phyloP scores from a whole-genome alignment of 2,113 vertebrate species.

The Galbula dea region DNA sequence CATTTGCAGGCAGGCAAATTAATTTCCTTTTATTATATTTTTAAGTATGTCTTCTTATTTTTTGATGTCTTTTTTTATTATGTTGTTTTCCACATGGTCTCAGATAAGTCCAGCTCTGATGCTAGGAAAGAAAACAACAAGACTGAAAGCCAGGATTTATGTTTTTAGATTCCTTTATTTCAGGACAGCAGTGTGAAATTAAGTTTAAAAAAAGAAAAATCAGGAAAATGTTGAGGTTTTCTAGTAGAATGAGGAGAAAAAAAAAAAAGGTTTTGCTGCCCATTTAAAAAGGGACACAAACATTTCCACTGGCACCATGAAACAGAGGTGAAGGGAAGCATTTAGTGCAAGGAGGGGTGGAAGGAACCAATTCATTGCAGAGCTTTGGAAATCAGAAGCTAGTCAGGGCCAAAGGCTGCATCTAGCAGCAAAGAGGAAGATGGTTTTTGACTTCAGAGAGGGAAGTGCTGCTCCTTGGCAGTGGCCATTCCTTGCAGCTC shows the following conservation, averaged over 20 bases:
- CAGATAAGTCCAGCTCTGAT: not conserved
- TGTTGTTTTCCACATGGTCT: not conserved
- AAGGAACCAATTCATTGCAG: fast-evolving
- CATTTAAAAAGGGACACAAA: not conserved
- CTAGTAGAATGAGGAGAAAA: not conserved
- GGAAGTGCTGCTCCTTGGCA: too few relatives aligned
- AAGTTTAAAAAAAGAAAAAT: not conserved
- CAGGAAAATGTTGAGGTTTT: not conserved
- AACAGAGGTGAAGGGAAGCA: not conserved
- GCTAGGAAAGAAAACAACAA: not conserved
- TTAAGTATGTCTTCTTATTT: not conserved
- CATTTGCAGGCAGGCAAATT: not conserved
- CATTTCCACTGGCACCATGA: not conserved
- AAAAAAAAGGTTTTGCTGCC: not conserved
- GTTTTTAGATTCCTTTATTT: not conserved
- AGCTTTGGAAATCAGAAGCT: not conserved
- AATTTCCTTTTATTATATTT: not conserved
- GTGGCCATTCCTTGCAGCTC: not conserved
- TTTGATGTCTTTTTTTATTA: not conserved
- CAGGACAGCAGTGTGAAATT: not conserved
- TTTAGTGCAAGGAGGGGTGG: fast-evolving
- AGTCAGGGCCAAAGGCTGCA: not conserved
- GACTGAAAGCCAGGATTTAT: not conserved
- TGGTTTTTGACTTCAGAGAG: too few relatives aligned
- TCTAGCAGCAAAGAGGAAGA: not conserved